Evolutionary conservation across 2,888 invertebrate species (phyloP).

Genomic region (Rapana venosa): DNA sequence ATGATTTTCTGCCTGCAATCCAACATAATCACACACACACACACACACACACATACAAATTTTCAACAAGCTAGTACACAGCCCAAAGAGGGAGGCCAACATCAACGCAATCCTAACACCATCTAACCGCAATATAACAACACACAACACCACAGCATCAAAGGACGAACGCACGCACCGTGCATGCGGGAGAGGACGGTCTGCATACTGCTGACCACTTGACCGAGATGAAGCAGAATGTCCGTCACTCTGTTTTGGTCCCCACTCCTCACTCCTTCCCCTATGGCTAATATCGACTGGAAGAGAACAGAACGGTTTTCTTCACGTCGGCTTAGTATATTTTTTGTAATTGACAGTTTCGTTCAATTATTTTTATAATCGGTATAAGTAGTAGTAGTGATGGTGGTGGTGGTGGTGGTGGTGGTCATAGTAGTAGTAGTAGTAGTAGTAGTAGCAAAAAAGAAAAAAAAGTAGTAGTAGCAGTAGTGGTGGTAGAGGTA

Average conservation of each 20-base stretch:
- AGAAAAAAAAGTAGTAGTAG: too few relatives aligned
- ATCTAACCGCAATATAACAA: background rate
- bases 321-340: too few relatives aligned
- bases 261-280: slow-evolving; percentile 52
- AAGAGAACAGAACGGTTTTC: too few relatives aligned
- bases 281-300: slow-evolving; percentile 52
- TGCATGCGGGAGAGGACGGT: slow-evolving; percentile 60
- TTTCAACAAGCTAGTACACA: too few relatives aligned
- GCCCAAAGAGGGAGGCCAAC: background rate
- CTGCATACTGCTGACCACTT: slow-evolving; percentile 57
- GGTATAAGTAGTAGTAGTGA: too few relatives aligned
- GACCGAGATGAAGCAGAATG: slow-evolving; percentile 50
- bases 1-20: background rate
- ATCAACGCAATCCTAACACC: background rate
- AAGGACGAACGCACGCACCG: slow-evolving; percentile 53
- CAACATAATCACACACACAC: background rate
- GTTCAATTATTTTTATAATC: too few relatives aligned
- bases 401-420: too few relatives aligned
- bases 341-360: too few relatives aligned
- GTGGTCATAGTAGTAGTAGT: too few relatives aligned
- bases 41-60: too few relatives aligned
- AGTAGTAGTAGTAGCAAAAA: too few relatives aligned
- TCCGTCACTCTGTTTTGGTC: slow-evolving; percentile 50
- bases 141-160: background rate
- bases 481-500: too few relatives aligned